Evolutionary conservation across 2,797 vertebrate genomes (phyloP), one percentile per base, ranked within the genome.

Genomic region (Percopsis omiscomaycus): DNA sequence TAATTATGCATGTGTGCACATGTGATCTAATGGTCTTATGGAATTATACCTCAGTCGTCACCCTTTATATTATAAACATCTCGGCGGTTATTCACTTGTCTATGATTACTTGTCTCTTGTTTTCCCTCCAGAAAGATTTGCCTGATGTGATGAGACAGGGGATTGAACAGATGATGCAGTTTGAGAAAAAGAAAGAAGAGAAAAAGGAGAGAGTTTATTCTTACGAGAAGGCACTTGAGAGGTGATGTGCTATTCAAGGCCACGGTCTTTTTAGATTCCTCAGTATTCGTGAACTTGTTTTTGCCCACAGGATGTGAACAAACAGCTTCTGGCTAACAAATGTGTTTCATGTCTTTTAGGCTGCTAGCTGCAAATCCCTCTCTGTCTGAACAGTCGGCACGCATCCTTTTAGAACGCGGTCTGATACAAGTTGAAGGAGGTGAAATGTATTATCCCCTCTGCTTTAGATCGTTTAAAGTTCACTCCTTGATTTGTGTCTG

Each of bases 341-440:
- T 32, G 6, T 1, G 2, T 67, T 53, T 63, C 29, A n/a, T 71
- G 49, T 63, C 56, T 74, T 74, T 60, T 81, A 94, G 96, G 88
- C 66, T 96, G 61, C 75, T 87, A 77, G 82, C 83, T 79, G 94
- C 85, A 51, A 96, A 94, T 80, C 83, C 16, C 0, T 73, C 77
- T 37, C 81, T 96, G 73, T 90, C 89, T 1, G 89, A 94, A 65
- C 77, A 80, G 62, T 90, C 92, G 15, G 91, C 76, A 10, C 80
- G 77, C 28, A 85, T 92, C 73, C 88, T 97, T 2, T 88, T 97
- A 72, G 90, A 95, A 75, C 86, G 95, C 87, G 95, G 95, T 53
- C 57, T 93, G 27, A 80, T 83, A 28, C 75, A 89, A 75, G 93
- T 91, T 32, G 88, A 92, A 44, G 69, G 89, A 92, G 96, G 96